phyloP scores from a whole-genome alignment of 2,797 vertebrate genomes.

The Sebastes kiyomatsui region DNA sequence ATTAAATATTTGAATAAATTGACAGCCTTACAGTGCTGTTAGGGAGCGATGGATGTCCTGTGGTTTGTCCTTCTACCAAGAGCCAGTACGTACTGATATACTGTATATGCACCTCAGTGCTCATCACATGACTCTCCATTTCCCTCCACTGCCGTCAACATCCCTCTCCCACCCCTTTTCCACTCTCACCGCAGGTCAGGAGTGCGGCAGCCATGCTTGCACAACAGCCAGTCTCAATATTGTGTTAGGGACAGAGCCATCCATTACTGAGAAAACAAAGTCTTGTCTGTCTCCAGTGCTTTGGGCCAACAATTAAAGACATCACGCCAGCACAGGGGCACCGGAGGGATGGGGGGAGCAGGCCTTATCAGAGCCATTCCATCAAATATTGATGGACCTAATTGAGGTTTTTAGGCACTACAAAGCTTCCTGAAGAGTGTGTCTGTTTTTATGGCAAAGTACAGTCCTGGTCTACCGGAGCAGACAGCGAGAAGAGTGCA shows the following conservation, averaged over 20 bases:
- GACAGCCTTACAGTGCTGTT: background rate
- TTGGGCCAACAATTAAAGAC: conserved; percentile 86
- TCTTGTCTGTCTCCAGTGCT: conserved; percentile 83
- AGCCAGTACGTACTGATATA: conserved; percentile 5
- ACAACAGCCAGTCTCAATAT: conserved; percentile 78
- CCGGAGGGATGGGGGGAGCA: conserved; percentile 21
- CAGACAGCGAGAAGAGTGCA: conserved; percentile 55
- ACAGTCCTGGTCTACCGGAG: conserved; percentile 47
- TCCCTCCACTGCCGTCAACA: conserved; percentile 6
- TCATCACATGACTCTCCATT: conserved; percentile 27
- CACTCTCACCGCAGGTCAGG: conserved; percentile 46
- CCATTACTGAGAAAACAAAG: conserved; percentile 85
- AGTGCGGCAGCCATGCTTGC: conserved; percentile 58
- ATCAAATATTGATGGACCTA: conserved; percentile 86
- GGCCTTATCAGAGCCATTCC: conserved; percentile 72
- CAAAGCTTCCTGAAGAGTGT: conserved; percentile 74
- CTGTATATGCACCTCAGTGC: conserved; percentile 2
- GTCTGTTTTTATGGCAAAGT: conserved; percentile 66
- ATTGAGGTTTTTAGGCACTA: conserved; percentile 84
- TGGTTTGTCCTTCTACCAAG: background rate
- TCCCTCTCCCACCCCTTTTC: conserved; percentile 11
- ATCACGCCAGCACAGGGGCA: conserved; percentile 72
- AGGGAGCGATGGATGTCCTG: background rate
- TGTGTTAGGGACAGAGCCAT: conserved; percentile 79
- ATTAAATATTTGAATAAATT: background rate